Evolutionary conservation across 2,888 invertebrate species (phyloP).

Genomic region (Saturnia pavonia): DNA sequence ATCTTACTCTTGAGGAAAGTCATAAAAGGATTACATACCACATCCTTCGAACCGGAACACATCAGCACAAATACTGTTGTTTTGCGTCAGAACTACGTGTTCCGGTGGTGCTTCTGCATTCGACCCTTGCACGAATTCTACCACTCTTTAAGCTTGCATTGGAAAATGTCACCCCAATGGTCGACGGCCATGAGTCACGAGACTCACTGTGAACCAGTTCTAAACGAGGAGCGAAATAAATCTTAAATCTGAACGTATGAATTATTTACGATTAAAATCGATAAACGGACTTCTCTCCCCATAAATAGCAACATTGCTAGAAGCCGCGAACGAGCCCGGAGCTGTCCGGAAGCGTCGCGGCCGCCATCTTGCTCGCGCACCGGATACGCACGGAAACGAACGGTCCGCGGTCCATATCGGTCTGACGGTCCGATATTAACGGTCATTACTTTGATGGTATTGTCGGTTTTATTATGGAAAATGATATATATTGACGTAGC

Average conservation of each 20-base stretch:
- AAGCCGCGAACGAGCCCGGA: conserved; percentile 23
- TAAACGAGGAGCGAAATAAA: not conserved
- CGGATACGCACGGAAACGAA: conserved; percentile 49
- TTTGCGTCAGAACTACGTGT: too few species aligned
- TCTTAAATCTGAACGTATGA: not conserved
- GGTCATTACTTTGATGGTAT: conserved; percentile 25
- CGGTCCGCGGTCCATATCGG: conserved; percentile 37
- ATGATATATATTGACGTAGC: not conserved
- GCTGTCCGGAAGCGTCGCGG: conserved; percentile 40
- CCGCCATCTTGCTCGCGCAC: conserved; percentile 40
- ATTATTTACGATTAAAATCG: conserved; percentile 9
- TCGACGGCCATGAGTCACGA: too few species aligned
- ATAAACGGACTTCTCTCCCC: conserved; percentile 17
- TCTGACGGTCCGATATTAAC: conserved; percentile 22
- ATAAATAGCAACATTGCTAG: conserved; percentile 34
- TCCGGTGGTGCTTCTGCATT: too few species aligned
- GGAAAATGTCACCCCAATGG: too few species aligned
- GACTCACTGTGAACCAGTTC: not conserved
- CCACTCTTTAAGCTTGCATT: too few species aligned
- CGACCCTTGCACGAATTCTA: too few species aligned
- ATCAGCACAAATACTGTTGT: too few species aligned
- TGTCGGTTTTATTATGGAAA: conserved; percentile 10
- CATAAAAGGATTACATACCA: too few species aligned
- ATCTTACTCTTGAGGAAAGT: too few species aligned
- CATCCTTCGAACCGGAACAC: too few species aligned